These are phyloP conservation scores for Fulica atra DNA, from an alignment of 2,113 vertebrate genomes.

Conservation along the genomic window DNA sequence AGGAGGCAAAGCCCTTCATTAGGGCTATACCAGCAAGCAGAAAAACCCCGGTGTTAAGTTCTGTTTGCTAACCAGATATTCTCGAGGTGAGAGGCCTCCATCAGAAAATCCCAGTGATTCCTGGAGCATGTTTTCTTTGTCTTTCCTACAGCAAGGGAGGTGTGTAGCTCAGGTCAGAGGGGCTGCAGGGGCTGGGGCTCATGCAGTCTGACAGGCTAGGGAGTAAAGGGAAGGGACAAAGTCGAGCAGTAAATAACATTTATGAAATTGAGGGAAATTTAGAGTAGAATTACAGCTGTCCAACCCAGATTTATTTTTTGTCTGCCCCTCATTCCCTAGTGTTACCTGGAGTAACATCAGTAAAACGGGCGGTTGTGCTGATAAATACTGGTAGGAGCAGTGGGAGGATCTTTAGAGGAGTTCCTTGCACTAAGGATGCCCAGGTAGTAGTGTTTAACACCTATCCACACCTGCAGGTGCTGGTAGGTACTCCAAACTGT, in stretches of 20 bases:
- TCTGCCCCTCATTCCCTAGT: neutral
- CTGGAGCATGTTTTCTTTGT: neutral
- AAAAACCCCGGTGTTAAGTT: neutral
- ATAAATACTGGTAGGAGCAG: neutral
- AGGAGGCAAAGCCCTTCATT: slow-evolving; percentile 13
- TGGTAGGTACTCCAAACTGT: neutral
- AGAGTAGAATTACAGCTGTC: neutral
- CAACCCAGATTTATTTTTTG: neutral
- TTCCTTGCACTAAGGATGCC: neutral
- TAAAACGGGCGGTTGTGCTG: neutral
- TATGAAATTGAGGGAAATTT: neutral
- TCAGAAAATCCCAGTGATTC: neutral
- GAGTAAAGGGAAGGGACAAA: neutral
- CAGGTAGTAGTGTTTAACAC: neutral
- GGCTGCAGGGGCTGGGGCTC: neutral
- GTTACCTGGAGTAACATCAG: neutral
- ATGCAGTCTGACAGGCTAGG: neutral
- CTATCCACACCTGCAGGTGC: fast-evolving
- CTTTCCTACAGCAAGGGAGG: neutral
- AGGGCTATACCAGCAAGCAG: neutral
- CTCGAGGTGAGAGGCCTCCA: neutral
- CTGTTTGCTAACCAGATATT: neutral
- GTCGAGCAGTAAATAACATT: neutral
- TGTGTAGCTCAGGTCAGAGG: neutral
- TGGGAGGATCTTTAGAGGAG: neutral